Base-by-base conservation (phyloP, 1,140 invertebrate species). In the Brachionus sp. region DNA sequence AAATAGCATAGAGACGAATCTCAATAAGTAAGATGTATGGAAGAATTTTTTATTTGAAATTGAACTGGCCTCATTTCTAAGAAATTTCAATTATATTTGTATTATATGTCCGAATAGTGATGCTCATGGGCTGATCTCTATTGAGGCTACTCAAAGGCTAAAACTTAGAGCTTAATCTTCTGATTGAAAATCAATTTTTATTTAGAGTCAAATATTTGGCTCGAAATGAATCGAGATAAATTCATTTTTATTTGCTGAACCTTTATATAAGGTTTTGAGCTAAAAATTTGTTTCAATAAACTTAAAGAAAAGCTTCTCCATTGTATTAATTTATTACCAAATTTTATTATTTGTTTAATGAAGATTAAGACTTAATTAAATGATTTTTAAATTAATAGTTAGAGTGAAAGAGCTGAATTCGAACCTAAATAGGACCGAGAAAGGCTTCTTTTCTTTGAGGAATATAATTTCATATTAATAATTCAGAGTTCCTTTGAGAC, bases 101-200 rank as follows among this genome's bases (percentile, higher is more conserved):
- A 57, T 57, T 57, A 23, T 57, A 57, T 57, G 50, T 57, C 50
- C 50, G 50, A 57, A 57, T 50, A 50, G 44, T 50, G 44, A 57
- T 57, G 50, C 50, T 25, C 9, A 19, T 57, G 19, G 50, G 50
- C 50, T 19, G 50, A 57, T n/a, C 50, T 57, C 19, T 57, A 57
- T 57, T 57, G 50, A 57, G 16, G 16, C 50, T 19, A 19, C n/a
- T 23, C 50, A 57, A 57, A 57, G 50, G 50, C 50, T 57, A 57
- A 5, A 57, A 57, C 19, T 25, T 57, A 57, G n/a, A 57, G 19
- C 19, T 25, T 57, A 57, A 57, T 57, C 50, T 57, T 23, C 50
- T 57, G 50, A 57, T 57, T 57, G 50, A 57, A 57, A 57, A 57
- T 57, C 50, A 57, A 57, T 57, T 57, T 46, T 57, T 57, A 19